Evolutionary conservation across 1,140 invertebrate species (phyloP), one percentile per base, ranked within the genome.

Genomic region (Harpegnathos saltator): DNA sequence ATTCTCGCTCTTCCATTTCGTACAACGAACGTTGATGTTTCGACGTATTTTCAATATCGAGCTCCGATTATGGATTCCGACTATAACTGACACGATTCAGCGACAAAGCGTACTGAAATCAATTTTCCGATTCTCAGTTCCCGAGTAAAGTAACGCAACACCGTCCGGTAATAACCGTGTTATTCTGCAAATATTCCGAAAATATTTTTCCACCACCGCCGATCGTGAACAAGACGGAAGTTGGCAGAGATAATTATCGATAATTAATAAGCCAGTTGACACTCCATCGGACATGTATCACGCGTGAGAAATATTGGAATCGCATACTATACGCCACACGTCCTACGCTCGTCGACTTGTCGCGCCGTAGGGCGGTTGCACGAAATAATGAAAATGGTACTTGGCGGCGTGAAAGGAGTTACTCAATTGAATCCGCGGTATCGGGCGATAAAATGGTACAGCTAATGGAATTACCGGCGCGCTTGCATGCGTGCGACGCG

Each of bases 391-490:
- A 69, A n/a, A 73, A 59, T 59, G 56, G 29, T 52, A 48, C 65
- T 72, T 81, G 73, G 17, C 85, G 73, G 22, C 19, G 50, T 58
- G 65, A 80, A 80, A 80, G 56, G 58, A 73, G 78, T 75, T 62
- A 59, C 66, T 85, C 72, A 75, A 83, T 87, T 66, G 87, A 88
- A 59, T 77, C 80, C 44, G 72, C 56, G 62, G 50, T 78, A 88
- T 82, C 72, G 86, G 62, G 54, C 86, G 68, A 65, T 75, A 83
- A 89, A 89, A 83, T 65, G 87, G 69, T 56, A 75, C 74, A 54
- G 63, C 84, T 88, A 88, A 88, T 89, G 84, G 87, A 89, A 89
- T 89, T 88, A 83, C 73, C 83, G 61, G 50, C 68, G 69, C 82
- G 80, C 84, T 65, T 85, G 87, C 83, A 84, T 88, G 87, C 87